Base-by-base conservation (phyloP, 2,888 invertebrate species). In the Lycaena phlaeas region DNA sequence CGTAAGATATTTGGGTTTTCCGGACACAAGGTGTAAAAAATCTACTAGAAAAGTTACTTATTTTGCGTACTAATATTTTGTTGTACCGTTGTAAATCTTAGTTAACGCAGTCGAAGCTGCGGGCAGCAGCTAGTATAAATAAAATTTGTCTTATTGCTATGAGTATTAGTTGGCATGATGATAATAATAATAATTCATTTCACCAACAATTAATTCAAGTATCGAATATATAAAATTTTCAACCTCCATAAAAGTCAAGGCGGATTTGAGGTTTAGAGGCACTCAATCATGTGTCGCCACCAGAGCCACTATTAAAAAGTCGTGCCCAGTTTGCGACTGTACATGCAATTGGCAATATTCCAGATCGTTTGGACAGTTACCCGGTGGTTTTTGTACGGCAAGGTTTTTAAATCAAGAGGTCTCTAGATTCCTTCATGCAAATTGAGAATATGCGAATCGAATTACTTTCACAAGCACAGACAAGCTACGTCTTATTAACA, bases 301-400 rank as follows among this genome's bases (percentile, higher is more conserved):
- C 59, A 57, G 54, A 42, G 39, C 47, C 50, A 56, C 56, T 57
- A 58, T 58, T 61, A 60, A 61, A 59, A 59, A 51, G 44, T 48
- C 45, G 50, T 50, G 38, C 50, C 50, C 50, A 49, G 53, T 52
- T 50, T 51, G 51, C 48, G 43, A 51, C 43, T 51, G 50, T 54
- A 68, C 71, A 72, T 53, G 68, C 51, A 52, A 60, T 62, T 72
- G 73, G 73, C 72, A 40, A 41, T 43, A 42, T 28, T 54, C 62
- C 62, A 65, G 61, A 54, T 61, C 54, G 56, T 52, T 55, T 53
- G 56, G 61, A 30, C 27, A 27, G 37, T 54, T 54, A 48, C 47
- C 54, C 59, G 56, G 52, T 50, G 52, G 59, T 61, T 64, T 66
- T 63, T 63, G 54, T 53, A 27, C 41, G 38, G 41, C 37, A 38